Percentiles rank a stretch among this genome's conserved stretches.
Conservation (phyloP, 1,140 invertebrate species). For the Plectrocnemia conspersa region DNA sequence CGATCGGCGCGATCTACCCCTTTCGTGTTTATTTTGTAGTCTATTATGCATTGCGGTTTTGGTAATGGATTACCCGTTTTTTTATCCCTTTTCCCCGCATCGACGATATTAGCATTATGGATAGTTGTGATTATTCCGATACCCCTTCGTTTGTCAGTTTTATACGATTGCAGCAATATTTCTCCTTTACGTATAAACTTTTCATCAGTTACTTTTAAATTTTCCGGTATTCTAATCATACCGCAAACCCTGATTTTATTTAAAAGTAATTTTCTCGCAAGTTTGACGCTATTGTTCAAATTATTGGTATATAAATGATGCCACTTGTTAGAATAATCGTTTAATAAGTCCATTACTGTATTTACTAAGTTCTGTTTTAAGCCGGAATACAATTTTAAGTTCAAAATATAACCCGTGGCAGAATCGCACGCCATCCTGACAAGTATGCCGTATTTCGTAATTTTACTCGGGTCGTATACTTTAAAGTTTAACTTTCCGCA, state of each 20-base stretch:
- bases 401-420: slow-evolving; percentile 33
- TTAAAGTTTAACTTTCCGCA: slow-evolving; percentile 31
- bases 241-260: slow-evolving; percentile 33
- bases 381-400: slow-evolving; percentile 32
- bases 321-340: slow-evolving; percentile 11
- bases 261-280: slow-evolving; percentile 19
- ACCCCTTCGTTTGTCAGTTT: slow-evolving; percentile 27
- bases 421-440: slow-evolving; percentile 35
- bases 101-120: slow-evolving; percentile 30
- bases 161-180: slow-evolving; percentile 31
- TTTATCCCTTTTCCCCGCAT: slow-evolving; percentile 29
- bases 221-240: slow-evolving; percentile 27
- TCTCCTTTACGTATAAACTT: slow-evolving; percentile 28
- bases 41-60: slow-evolving; percentile 28
- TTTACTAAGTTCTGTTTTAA: slow-evolving; percentile 26
- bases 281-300: slow-evolving; percentile 32
- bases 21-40: slow-evolving; percentile 26
- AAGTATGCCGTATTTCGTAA: slow-evolving; percentile 35
- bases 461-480: slow-evolving; percentile 34
- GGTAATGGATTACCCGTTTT: slow-evolving; percentile 23
- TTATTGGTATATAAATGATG: slow-evolving; percentile 28
- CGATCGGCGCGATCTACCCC: slow-evolving; percentile 19
- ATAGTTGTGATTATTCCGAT: slow-evolving; percentile 32
- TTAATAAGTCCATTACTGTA: slow-evolving; percentile 27
- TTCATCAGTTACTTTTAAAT: slow-evolving; percentile 26